Conservation (phyloP, 1,140 invertebrate genomes). For the Drosophila prosaltans region DNA sequence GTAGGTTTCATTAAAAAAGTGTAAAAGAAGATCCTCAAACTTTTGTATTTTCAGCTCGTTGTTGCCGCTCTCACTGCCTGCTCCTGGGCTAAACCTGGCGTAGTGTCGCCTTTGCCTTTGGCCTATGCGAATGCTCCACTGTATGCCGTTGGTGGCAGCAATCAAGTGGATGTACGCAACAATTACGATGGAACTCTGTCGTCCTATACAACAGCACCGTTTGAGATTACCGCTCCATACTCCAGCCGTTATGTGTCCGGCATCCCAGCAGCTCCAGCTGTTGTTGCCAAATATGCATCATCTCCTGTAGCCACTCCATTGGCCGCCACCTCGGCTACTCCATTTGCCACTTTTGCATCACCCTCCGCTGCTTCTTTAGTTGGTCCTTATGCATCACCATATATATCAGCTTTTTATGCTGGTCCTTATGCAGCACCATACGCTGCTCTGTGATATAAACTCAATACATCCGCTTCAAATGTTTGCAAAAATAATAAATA, state of each 20-base stretch:
- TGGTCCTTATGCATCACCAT: slow-evolving; percentile 59
- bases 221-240: slow-evolving; percentile 80
- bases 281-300: slow-evolving; percentile 59
- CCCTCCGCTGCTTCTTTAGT: slow-evolving; percentile 28
- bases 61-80: slow-evolving; percentile 70
- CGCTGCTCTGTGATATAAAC: slow-evolving; percentile 60
- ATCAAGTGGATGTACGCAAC: slow-evolving; percentile 75
- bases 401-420: slow-evolving; percentile 39
- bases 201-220: slow-evolving; percentile 78
- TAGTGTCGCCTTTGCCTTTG: slow-evolving; percentile 66
- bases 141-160: slow-evolving; percentile 76
- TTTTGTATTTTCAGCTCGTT: slow-evolving; percentile 43
- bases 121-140: slow-evolving; percentile 80
- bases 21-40: not conserved
- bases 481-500: slow-evolving; percentile 15
- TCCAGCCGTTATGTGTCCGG: slow-evolving; percentile 84
- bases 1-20: slow-evolving; percentile 52
- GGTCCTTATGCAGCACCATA: slow-evolving; percentile 40
- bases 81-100: slow-evolving; percentile 63
- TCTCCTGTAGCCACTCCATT: slow-evolving; percentile 74
- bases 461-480: slow-evolving; percentile 21
- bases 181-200: slow-evolving; percentile 76
- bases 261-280: slow-evolving; percentile 58
- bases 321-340: slow-evolving; percentile 52
- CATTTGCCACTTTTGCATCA: slow-evolving; percentile 79